A percentile compares a stretch with the other conserved stretches of the same genome.
Conservation (phyloP, 2,113 vertebrate species). For the Paedocypris sp. region DNA sequence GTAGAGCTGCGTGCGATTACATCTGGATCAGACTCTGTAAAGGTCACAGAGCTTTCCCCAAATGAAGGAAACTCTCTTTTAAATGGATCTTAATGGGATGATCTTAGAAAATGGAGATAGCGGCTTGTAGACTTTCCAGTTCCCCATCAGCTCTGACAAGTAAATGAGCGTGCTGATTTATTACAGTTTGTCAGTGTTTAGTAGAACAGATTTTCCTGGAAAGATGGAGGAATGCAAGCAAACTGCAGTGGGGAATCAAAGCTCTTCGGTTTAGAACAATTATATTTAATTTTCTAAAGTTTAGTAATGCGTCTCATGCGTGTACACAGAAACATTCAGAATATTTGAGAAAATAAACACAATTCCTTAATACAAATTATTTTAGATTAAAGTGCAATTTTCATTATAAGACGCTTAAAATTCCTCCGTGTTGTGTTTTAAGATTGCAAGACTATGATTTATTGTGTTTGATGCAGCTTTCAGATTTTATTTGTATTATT, state of each 20-base stretch:
- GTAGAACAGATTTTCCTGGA: slow-evolving; percentile 1
- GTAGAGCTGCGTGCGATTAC: neutral
- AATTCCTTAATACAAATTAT: no score
- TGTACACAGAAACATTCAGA: neutral
- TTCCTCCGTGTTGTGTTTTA: no score
- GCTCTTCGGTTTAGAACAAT: neutral
- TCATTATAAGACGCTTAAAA: no score
- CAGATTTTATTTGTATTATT: no score
- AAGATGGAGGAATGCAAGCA: neutral
- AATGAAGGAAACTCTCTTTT: slow-evolving; percentile 4
- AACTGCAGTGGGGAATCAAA: neutral
- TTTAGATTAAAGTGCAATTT: no score
- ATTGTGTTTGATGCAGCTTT: no score
- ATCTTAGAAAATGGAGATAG: neutral
- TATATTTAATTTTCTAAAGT: neutral
- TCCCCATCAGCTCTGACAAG: slow-evolving; percentile 11
- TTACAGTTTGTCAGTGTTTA: slow-evolving; percentile 11
- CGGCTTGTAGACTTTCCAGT: neutral
- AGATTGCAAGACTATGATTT: no score
- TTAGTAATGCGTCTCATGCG: neutral
- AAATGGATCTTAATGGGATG: slow-evolving; percentile 13
- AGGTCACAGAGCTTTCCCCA: neutral
- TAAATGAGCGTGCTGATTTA: slow-evolving; percentile 11
- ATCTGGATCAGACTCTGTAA: neutral
- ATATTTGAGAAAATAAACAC: no score